phyloP scores from a whole-genome alignment of 1,140 invertebrate genomes.

The Platyura marginata region DNA sequence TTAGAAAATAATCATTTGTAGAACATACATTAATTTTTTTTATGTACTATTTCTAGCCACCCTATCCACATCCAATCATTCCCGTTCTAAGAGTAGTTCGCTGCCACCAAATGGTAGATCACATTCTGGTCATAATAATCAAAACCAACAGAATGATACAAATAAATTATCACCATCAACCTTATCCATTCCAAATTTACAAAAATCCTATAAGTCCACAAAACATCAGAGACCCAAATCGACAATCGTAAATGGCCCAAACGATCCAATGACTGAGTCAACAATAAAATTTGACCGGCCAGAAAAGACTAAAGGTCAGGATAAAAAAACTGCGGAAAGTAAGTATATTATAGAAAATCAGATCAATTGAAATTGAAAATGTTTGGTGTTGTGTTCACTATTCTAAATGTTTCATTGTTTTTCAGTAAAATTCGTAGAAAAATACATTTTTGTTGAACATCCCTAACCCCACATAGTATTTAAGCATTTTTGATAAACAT shows the following conservation, averaged over 20 bases:
- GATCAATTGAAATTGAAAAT: not conserved
- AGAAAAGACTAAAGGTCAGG: not conserved
- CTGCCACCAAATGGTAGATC: conserved; percentile 19
- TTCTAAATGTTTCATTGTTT: not conserved
- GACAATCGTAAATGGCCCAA: conserved; percentile 1
- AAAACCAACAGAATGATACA: conserved; percentile 11
- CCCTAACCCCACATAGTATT: not conserved
- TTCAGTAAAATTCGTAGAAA: too few relatives aligned
- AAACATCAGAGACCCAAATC: conserved; percentile 5
- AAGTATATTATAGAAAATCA: conserved; percentile 10
- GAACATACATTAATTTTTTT: conserved; percentile 2
- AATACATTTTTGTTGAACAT: not conserved
- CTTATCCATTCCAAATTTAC: conserved; percentile 5
- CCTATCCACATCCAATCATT: conserved; percentile 28
- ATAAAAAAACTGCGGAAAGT: conserved; percentile 12
- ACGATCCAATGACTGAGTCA: conserved; percentile 1
- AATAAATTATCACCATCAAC: conserved; percentile 10
- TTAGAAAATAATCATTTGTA: not conserved
- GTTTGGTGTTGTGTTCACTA: not conserved
- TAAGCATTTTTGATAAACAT: not conserved
- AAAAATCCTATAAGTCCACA: conserved; percentile 6
- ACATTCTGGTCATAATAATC: conserved; percentile 12
- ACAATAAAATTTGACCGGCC: conserved; percentile 1
- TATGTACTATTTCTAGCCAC: conserved; percentile 24
- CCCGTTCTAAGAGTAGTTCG: conserved; percentile 31